Evolutionary conservation across 2,113 vertebrate species (phyloP), one percentile per base, ranked within the genome.

Genomic region (Rhineura floridana): DNA sequence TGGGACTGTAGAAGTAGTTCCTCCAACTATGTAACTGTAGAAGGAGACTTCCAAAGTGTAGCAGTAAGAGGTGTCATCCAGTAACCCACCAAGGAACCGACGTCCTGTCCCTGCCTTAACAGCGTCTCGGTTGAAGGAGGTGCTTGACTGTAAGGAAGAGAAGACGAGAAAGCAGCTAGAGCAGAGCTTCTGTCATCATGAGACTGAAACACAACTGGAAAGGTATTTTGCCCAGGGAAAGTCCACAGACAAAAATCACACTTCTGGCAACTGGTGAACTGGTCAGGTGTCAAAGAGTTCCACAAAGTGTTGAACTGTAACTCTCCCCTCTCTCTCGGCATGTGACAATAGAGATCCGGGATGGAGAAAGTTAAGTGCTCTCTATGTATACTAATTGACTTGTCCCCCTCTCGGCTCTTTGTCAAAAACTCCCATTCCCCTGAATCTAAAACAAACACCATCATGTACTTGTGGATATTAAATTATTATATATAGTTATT

Each of bases 1-100:
- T 75, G 99, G 98, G 79, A 99, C 97, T 1, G 98, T 96, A 19
- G 96, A 91, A 0, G 95, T 94, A 93, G 97, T 96, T 44, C 97
- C 98, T 3, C 96, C 96, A 1, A 97, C 86, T 81, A 99, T 91
- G 94, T 99, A 99, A 95, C 98, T 99, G 96, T 98, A 99, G 97
- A 99, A 99, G 25, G 99, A 99, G 93, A 99, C 98, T 94, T 99
- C 99, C 36, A 99, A 97, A 0, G 99, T 99, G 95, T 99, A 99
- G 97, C 98, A 99, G 90, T 98, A 99, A 88, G 98, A 99, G 0
- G 97, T 97, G 88, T 99, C 97, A 8, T 99, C 98, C 46, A 99
- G 94, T 78, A 99, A 97, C 59, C 98, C 98, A 0, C 98, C 98
- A 0, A 99, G 98, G 85, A 99, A 99, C 30, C 98, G 98, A 9